phyloP scores from a whole-genome alignment of 2,797 vertebrate genomes.

The Silurus aristotelis region DNA sequence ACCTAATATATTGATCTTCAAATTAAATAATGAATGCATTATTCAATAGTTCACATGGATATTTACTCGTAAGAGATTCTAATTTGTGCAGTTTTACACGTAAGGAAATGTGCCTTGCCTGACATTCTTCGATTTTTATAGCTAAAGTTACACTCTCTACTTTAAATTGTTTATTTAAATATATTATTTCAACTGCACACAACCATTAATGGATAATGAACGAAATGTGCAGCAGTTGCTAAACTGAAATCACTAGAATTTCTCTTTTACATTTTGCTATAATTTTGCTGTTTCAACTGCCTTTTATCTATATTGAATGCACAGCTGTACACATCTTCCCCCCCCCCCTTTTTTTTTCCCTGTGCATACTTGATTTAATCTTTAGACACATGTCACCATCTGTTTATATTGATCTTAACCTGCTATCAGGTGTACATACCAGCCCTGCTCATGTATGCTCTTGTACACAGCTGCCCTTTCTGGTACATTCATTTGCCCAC shows the following conservation, averaged over 20 bases:
- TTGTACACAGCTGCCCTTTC: neutral
- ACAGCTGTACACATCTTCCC: too few relatives aligned
- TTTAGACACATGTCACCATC: too few relatives aligned
- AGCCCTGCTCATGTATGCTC: neutral
- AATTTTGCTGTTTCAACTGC: neutral
- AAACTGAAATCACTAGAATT: too few relatives aligned
- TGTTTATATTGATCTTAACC: too few relatives aligned
- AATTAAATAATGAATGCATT: neutral
- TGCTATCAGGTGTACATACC: neutral
- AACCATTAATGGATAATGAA: neutral
- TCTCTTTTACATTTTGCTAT: neutral
- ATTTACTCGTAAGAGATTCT: neutral
- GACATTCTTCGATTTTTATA: neutral
- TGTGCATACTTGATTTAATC: too few relatives aligned
- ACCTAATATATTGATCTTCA: neutral
- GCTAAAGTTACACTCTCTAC: neutral
- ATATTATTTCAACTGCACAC: neutral
- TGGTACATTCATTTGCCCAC: neutral
- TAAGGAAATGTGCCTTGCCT: neutral
- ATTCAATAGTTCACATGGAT: neutral
- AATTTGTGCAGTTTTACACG: neutral
- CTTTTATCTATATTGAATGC: too few relatives aligned
- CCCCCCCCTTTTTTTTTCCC: too few relatives aligned
- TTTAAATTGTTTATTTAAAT: neutral
- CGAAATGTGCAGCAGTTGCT: too few relatives aligned